These are phyloP conservation scores for Eupithecia pulchellata DNA, from an alignment of 2,888 invertebrate species.

Conservation along the genomic window DNA sequence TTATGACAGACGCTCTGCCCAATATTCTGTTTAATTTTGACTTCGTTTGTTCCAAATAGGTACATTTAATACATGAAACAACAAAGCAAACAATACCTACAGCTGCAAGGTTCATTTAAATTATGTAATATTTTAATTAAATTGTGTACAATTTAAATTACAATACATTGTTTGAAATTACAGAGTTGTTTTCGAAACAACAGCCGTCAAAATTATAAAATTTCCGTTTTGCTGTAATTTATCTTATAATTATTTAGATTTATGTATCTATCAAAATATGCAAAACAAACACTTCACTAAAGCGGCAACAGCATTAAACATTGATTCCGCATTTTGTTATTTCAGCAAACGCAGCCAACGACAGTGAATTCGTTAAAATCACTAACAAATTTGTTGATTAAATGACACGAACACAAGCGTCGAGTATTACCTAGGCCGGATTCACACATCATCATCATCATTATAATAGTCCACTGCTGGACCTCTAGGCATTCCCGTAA, in stretches of 20 bases:
- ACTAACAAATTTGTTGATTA: neutral
- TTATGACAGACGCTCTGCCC: neutral
- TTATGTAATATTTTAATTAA: neutral
- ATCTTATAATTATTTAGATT: neutral
- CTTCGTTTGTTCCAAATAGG: neutral
- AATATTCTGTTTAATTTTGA: neutral
- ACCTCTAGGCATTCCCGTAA: too few species aligned
- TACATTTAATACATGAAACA: too few species aligned
- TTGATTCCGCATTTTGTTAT: neutral
- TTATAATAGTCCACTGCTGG: too few species aligned
- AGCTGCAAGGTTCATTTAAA: neutral
- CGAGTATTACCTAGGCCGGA: too few species aligned
- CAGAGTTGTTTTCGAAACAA: neutral
- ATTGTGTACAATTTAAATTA: too few species aligned
- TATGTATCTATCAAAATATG: neutral
- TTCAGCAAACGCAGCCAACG: neutral
- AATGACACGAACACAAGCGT: neutral
- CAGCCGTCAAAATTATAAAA: neutral
- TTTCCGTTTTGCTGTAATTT: constrained; percentile 1
- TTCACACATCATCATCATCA: too few species aligned
- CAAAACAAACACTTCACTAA: neutral
- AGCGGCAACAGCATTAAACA: neutral
- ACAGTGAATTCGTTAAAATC: neutral
- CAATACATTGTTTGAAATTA: neutral
- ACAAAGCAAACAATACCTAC: neutral